Base-by-base conservation (phyloP, 2,797 vertebrate species). In the Choloepus didactylus region DNA sequence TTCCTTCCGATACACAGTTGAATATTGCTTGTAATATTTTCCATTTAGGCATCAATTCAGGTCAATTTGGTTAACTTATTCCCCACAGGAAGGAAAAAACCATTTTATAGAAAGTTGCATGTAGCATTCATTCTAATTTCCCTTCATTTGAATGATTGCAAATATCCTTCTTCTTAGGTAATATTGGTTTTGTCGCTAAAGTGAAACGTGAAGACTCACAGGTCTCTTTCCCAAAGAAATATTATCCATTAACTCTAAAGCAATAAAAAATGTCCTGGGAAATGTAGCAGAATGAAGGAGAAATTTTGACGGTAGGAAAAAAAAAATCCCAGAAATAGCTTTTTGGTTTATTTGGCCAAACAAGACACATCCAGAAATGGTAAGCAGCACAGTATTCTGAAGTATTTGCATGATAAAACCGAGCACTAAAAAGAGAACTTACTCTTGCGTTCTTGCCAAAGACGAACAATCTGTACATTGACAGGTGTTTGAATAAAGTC, bases 61-160 rank as follows among this genome's bases (percentile, higher is more conserved):
- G 64, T 88, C 77, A 95, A 29, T 93, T 91, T 85, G 44, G 79
- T 93, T 94, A 93, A 82, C 9, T 31, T 88, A 90, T 91, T 96
- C 16, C 73, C 27, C 21, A 62, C 18, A 95, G 70, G 72, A 91
- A 93, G 16, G 51, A 92, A 80, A 86, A 72, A 92, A 64, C 0
- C 27, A 64, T 95, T 96, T 95, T 85, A 86, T 41, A 89, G 64
- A 91, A 86, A 83, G 60, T 54, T 69, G 14, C 14, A 31, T 35
- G 46, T 64, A 89, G 21, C 49, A 64, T 83, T 94, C 44, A 86
- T 86, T 88, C 51, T 95, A 86, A 86, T 83, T 93, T 93, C 11
- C 51, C 14, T 87, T 93, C 23, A n/a, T 92, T 54, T 70, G 49
- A 95, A 56, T 87, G 44, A 93, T 66, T 88, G 18, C n/a, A 83